A percentile compares a stretch with the other conserved stretches of the same genome.
Evolutionary conservation across 1,140 invertebrate species (phyloP).

Genomic region (Catajapyx aquilonaris): DNA sequence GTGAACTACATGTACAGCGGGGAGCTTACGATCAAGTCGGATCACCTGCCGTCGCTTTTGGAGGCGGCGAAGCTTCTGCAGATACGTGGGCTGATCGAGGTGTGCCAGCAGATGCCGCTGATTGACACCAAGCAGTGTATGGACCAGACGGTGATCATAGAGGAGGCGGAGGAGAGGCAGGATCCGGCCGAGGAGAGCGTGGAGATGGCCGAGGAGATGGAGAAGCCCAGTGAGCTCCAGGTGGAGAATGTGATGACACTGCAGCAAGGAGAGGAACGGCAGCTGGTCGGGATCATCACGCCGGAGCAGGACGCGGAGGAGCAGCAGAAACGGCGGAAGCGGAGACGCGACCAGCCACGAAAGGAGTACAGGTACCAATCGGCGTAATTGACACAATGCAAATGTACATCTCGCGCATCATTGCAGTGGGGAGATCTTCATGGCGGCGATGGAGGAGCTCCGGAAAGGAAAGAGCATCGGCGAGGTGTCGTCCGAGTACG

Average conservation of each 20-base stretch:
- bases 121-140: background rate
- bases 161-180: background rate
- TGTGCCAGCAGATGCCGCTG: background rate
- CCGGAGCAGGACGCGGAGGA: too few relatives aligned
- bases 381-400: too few relatives aligned
- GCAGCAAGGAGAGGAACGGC: too few relatives aligned
- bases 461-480: too few relatives aligned
- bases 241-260: too few relatives aligned
- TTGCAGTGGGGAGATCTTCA: too few relatives aligned
- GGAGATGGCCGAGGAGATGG: background rate
- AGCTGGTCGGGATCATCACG: too few relatives aligned
- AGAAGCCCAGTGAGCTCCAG: conserved; percentile 9
- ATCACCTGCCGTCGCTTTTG: conserved; percentile 18
- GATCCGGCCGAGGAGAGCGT: background rate
- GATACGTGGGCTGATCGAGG: conserved; percentile 17
- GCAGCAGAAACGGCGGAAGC: too few relatives aligned
- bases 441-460: too few relatives aligned
- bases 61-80: conserved; percentile 19
- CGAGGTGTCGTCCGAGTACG: conserved; percentile 21
- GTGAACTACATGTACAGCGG: conserved; percentile 24
- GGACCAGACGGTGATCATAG: conserved; percentile 2
- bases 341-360: too few relatives aligned
- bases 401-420: too few relatives aligned
- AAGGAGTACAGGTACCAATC: too few relatives aligned
- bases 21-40: conserved; percentile 20